Evolutionary conservation across 1,140 invertebrate species (phyloP), one percentile per base, ranked within the genome.

Genomic region (Yoshiicerus persimilis): DNA sequence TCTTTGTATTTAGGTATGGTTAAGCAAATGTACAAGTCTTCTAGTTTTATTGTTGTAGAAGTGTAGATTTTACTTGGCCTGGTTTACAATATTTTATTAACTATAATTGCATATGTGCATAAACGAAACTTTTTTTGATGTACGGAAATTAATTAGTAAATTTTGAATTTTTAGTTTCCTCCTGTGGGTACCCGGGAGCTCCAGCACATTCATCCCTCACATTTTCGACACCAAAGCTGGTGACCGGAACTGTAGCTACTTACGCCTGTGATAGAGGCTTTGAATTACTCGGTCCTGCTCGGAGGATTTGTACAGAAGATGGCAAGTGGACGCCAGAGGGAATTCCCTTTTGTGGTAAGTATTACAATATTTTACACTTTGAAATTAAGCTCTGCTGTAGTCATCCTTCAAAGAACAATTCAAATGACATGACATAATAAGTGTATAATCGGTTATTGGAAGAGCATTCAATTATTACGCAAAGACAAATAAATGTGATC

Each of bases 311-410:
- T 91, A 94, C 94, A 30, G 89, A 92, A 0, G 95, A 96, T 91
- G 96, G 96, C 2, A 95, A 94, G 39, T 99, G 98, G 98, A 93
- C 94, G n/a, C 97, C 97, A 0, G 96, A 97, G 91, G 97, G 97
- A 86, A 96, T 98, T 87, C 97, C 97, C 23, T 98, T 98, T 93
- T 98, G 97, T 92, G 97, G 97, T 98, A 93, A 97, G 96, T 96
- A 56, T 62, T 30, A 2, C 47, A 85, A 6, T 88, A 70, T 91
- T 91, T 90, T 41, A 3, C 20, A 9, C 47, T 41, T 64, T 86
- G 25, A n/a, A 20, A n/a, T n/a, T 20, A n/a, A 0, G 2, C 4
- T 1, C 16, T n/a, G n/a, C n/a, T n/a, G n/a, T n/a, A n/a, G n/a
- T n/a, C 13, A 4, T 56, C 2, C 66, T 20, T 30, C n/a, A n/a